Conservation (phyloP, 2,113 vertebrate species). For the Grammatotria lemairii region DNA sequence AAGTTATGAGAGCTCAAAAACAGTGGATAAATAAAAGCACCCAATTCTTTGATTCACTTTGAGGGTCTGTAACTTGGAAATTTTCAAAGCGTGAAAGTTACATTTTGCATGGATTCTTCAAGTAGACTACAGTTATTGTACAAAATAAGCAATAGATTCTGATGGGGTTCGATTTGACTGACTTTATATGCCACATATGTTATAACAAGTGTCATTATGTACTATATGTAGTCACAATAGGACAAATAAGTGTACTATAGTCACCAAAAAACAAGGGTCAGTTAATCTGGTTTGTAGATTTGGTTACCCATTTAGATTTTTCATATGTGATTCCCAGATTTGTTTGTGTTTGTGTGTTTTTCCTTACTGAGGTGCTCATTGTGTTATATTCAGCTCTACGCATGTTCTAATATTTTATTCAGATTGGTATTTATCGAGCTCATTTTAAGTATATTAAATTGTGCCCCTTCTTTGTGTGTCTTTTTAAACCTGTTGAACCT, state of each 20-base stretch:
- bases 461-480: neutral
- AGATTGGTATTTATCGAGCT: accelerated
- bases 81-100: neutral
- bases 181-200: neutral
- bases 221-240: neutral
- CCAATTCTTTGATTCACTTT: neutral
- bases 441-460: accelerated
- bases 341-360: neutral
- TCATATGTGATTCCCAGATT: neutral
- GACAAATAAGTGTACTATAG: neutral
- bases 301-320: neutral
- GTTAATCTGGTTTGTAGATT: neutral
- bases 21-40: neutral
- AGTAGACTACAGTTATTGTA: neutral
- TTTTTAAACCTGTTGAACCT: neutral
- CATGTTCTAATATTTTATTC: neutral
- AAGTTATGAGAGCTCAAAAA: neutral
- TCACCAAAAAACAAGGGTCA: neutral
- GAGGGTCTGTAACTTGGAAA: neutral
- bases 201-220: accelerated
- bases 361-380: neutral
- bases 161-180: accelerated
- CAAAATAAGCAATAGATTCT: neutral
- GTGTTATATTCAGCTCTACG: neutral
- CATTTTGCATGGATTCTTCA: neutral